Percentiles rank a stretch among this genome's conserved stretches.
phyloP scores from a whole-genome alignment of 2,888 invertebrate genomes.

The Eledone cirrhosa region DNA sequence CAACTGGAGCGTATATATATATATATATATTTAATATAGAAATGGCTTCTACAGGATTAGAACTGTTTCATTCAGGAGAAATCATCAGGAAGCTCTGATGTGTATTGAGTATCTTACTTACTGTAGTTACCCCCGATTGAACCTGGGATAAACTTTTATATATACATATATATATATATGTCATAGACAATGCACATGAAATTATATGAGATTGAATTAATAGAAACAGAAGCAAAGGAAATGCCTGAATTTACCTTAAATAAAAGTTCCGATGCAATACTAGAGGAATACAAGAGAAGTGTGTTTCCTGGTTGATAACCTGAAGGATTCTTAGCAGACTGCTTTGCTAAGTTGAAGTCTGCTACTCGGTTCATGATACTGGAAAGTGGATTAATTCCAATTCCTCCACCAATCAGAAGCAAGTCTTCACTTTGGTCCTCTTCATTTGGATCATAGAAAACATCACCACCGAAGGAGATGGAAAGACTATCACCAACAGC shows the following conservation, averaged over 20 bases:
- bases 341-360: conserved; percentile 42
- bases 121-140: too few species aligned
- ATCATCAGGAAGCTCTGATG: too few species aligned
- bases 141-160: too few species aligned
- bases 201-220: conserved; percentile 31
- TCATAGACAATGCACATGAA: too few species aligned
- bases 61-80: too few species aligned
- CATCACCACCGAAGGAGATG: conserved; percentile 67
- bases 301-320: conserved; percentile 41
- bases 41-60: too few species aligned
- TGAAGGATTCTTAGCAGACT: conserved; percentile 26
- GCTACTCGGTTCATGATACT: conserved; percentile 64
- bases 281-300: conserved; percentile 65
- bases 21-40: too few species aligned
- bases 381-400: conserved; percentile 68
- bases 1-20: too few species aligned
- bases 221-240: neutral
- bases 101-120: too few species aligned
- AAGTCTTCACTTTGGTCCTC: conserved; percentile 44
- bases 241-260: conserved; percentile 60
- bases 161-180: too few species aligned
- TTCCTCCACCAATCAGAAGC: conserved; percentile 68
- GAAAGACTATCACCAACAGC: conserved; percentile 58
- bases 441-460: conserved; percentile 59
- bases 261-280: conserved; percentile 63